phyloP scores from a whole-genome alignment of 2,797 vertebrate genomes.

The Oceanodroma leucorhoa region DNA sequence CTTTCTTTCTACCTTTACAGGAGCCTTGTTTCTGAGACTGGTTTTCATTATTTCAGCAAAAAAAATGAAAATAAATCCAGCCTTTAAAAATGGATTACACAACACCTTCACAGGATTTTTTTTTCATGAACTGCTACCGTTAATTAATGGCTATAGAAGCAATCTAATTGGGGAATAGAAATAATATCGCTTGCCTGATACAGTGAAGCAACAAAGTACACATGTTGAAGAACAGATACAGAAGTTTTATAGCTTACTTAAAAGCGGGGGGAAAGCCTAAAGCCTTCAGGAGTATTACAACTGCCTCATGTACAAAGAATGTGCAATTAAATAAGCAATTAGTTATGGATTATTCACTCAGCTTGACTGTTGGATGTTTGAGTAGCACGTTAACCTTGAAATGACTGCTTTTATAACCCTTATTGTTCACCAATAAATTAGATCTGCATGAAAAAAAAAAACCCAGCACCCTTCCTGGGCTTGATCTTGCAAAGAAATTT shows the following conservation, averaged over 20 bases:
- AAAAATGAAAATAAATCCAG: background rate
- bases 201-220: background rate
- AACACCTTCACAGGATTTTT: background rate
- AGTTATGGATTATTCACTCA: slow-evolving; percentile 38
- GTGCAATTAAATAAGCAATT: slow-evolving; percentile 37
- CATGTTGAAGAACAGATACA: background rate
- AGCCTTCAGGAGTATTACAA: background rate
- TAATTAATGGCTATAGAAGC: background rate
- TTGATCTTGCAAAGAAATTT: background rate
- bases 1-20: background rate
- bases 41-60: background rate
- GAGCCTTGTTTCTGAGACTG: background rate
- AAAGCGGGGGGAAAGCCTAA: background rate
- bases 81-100: background rate
- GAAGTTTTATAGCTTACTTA: background rate
- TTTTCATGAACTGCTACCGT: background rate
- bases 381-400: slow-evolving; percentile 23
- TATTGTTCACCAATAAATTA: slow-evolving; percentile 11
- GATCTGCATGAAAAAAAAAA: background rate
- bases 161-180: background rate
- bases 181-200: background rate
- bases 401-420: background rate
- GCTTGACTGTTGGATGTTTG: background rate
- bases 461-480: background rate
- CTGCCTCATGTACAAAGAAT: background rate